phyloP scores from a whole-genome alignment of 2,113 vertebrate genomes.

The Mustela lutreola region DNA sequence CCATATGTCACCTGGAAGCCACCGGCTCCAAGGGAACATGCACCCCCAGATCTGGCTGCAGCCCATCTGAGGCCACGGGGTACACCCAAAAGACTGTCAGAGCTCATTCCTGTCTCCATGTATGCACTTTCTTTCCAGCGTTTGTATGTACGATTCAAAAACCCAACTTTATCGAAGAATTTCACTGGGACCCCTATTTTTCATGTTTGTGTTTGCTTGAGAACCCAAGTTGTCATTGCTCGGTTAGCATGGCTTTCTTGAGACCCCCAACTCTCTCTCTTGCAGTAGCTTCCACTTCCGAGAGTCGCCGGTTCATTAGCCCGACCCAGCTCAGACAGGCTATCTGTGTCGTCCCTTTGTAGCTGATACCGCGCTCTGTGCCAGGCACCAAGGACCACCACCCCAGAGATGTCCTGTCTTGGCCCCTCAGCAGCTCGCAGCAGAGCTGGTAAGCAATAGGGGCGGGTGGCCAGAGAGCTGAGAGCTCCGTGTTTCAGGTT shows the following conservation, averaged over 20 bases:
- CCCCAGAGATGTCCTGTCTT: background rate
- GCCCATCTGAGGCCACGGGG: background rate
- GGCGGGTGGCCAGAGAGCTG: fast-evolving
- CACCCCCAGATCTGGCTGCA: background rate
- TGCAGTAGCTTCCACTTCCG: background rate
- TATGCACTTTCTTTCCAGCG: background rate
- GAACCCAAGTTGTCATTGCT: background rate
- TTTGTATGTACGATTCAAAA: background rate
- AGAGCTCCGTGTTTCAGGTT: background rate
- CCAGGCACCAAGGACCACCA: background rate
- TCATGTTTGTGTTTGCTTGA: background rate
- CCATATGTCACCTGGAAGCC: background rate
- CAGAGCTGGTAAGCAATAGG: background rate
- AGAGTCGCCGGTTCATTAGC: background rate
- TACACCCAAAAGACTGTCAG: background rate
- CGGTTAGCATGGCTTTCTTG: background rate
- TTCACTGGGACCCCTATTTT: background rate
- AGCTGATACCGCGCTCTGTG: background rate
- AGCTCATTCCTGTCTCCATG: background rate
- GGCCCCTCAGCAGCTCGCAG: background rate
- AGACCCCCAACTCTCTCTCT: background rate
- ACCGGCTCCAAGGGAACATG: fast-evolving
- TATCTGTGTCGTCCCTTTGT: background rate
- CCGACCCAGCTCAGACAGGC: background rate
- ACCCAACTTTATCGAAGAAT: background rate